Evolutionary conservation across 2,888 invertebrate species (phyloP).

Genomic region (Trachelus troglodyta): DNA sequence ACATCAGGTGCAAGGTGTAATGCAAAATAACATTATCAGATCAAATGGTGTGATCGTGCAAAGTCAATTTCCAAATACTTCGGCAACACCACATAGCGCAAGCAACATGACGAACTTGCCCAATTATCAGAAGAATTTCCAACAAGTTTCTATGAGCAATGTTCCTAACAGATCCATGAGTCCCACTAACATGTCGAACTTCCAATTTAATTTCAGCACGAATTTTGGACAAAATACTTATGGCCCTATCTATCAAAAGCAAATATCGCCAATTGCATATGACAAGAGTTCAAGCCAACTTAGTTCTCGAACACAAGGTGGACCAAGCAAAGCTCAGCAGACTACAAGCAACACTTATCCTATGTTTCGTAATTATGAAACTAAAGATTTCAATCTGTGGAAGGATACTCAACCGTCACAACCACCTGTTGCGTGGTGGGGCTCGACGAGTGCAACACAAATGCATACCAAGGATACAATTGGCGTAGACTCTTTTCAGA

Average conservation of each 20-base stretch:
- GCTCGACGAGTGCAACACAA: slow-evolving; percentile 30
- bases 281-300: slow-evolving; percentile 45
- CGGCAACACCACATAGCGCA: slow-evolving; percentile 25
- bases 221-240: slow-evolving; percentile 41
- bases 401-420: slow-evolving; percentile 54
- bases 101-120: slow-evolving; percentile 37
- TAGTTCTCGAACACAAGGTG: slow-evolving; percentile 40
- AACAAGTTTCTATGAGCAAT: slow-evolving; percentile 25
- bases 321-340: slow-evolving; percentile 35
- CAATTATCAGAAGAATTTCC: slow-evolving; percentile 47
- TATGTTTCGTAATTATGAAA: slow-evolving; percentile 50
- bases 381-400: slow-evolving; percentile 55
- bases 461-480: slow-evolving; percentile 42
- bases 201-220: slow-evolving; percentile 38
- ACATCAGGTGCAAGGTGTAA: slow-evolving; percentile 27
- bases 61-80: slow-evolving; percentile 36
- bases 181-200: slow-evolving; percentile 26
- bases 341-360: slow-evolving; percentile 41
- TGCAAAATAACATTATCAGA: slow-evolving; percentile 33
- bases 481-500: slow-evolving; percentile 46
- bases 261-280: slow-evolving; percentile 45
- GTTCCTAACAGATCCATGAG: slow-evolving; percentile 27
- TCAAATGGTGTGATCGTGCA: slow-evolving; percentile 38
- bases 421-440: slow-evolving; percentile 56
- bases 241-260: slow-evolving; percentile 44